Evolutionary conservation across 2,113 vertebrate species (phyloP).

Genomic region (Asarcornis scutulata): DNA sequence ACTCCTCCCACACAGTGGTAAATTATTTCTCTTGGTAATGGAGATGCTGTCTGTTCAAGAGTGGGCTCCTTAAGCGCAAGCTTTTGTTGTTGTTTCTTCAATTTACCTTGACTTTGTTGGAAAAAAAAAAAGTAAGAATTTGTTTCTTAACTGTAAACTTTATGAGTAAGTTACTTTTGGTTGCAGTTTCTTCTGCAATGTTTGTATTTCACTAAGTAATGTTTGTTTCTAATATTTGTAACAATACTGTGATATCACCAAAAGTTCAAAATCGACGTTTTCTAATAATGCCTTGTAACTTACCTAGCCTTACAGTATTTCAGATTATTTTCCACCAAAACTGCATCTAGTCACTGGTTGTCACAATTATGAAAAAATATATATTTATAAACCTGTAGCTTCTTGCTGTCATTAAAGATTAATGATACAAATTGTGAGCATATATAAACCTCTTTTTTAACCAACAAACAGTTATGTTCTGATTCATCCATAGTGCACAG

Average conservation of each 20-base stretch:
- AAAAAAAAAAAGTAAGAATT: background rate
- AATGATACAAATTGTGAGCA: constrained; percentile 4
- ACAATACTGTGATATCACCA: background rate
- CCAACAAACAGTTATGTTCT: background rate
- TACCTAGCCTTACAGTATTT: constrained; percentile 67
- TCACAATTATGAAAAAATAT: constrained; percentile 21
- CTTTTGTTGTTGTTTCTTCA: background rate
- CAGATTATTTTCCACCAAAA: constrained; percentile 55
- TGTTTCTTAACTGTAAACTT: background rate
- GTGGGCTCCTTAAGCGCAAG: background rate
- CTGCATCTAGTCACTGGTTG: constrained; percentile 27
- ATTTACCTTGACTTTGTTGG: background rate
- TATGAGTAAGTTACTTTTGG: background rate
- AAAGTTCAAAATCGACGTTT: constrained; percentile 10
- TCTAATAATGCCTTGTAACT: constrained; percentile 70
- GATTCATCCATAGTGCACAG: accelerated
- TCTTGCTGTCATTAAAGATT: constrained; percentile 61
- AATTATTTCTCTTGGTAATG: background rate
- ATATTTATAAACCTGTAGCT: constrained; percentile 66
- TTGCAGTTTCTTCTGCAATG: constrained; percentile 18
- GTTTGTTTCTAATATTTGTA: constrained; percentile 51
- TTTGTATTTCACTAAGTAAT: constrained; percentile 22
- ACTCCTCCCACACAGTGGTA: background rate
- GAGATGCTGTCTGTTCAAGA: background rate
- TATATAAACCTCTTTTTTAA: background rate